A percentile compares a stretch with the other conserved stretches of the same genome.
These are phyloP conservation scores for Panthera tigris DNA, from an alignment of 2,113 vertebrate genomes.

Conservation along the genomic window DNA sequence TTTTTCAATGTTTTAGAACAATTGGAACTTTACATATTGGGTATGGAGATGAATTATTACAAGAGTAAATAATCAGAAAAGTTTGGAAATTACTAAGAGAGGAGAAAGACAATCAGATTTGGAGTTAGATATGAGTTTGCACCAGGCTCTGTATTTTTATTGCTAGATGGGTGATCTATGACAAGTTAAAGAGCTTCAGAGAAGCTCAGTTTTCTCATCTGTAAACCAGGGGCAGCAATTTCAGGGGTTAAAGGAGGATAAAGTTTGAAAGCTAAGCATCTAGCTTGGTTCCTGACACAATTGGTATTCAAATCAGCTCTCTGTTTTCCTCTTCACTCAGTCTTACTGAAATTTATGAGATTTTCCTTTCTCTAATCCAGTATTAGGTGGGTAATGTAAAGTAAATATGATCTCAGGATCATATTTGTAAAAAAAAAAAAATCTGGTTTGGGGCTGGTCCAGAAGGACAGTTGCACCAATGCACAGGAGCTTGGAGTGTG, in stretches of 20 bases:
- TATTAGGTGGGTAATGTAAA: slow-evolving; percentile 1
- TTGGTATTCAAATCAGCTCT: neutral
- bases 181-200: neutral
- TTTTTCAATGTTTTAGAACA: neutral
- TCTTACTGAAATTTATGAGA: neutral
- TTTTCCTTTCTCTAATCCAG: neutral
- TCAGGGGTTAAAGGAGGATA: neutral
- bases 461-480: neutral
- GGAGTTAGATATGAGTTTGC: neutral
- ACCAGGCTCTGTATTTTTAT: neutral
- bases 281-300: neutral
- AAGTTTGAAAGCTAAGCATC: neutral
- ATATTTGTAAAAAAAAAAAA: neutral
- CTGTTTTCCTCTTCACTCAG: neutral
- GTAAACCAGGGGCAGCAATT: neutral
- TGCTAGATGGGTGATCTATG: neutral
- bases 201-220: neutral
- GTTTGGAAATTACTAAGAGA: neutral
- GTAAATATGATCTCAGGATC: neutral
- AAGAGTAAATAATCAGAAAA: neutral
- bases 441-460: no score
- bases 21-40: neutral
- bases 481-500: neutral
- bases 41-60: neutral
- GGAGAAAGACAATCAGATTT: neutral